Evolutionary conservation across 2,888 invertebrate species (phyloP).

Genomic region (Ophion ventricosus): DNA sequence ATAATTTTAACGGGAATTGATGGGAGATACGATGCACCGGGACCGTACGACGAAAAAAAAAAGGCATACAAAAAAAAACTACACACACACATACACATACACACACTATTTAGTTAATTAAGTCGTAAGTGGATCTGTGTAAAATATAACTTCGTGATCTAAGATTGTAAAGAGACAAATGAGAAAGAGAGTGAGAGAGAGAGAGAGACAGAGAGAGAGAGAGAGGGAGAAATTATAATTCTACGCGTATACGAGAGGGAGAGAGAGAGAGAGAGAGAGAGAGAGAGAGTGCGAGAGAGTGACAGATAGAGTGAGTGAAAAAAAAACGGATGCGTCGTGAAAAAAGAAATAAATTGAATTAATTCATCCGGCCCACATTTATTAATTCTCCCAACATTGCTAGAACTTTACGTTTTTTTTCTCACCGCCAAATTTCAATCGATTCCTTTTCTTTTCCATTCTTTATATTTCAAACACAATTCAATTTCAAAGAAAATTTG

Average conservation of each 20-base stretch:
- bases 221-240: conserved; percentile 48
- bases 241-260: conserved; percentile 50
- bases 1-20: conserved; percentile 41
- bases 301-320: conserved; percentile 39
- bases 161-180: conserved; percentile 79
- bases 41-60: conserved; percentile 37
- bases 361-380: neutral
- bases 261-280: conserved; percentile 51
- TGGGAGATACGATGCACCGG: conserved; percentile 40
- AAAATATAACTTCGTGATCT: conserved; percentile 82
- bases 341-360: conserved; percentile 1
- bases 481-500: neutral
- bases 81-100: conserved; percentile 41
- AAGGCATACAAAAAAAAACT: neutral
- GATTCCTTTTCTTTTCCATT: neutral
- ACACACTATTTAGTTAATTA: conserved; percentile 72
- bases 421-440: neutral
- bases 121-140: conserved; percentile 81
- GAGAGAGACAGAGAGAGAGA: too few species aligned
- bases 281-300: conserved; percentile 36
- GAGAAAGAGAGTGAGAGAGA: conserved; percentile 25
- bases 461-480: neutral
- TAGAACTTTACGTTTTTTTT: neutral
- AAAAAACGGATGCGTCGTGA: conserved; percentile 18
- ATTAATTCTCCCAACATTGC: neutral